phyloP scores from a whole-genome alignment of 2,113 vertebrate genomes.

The Ammodytes marinus region DNA sequence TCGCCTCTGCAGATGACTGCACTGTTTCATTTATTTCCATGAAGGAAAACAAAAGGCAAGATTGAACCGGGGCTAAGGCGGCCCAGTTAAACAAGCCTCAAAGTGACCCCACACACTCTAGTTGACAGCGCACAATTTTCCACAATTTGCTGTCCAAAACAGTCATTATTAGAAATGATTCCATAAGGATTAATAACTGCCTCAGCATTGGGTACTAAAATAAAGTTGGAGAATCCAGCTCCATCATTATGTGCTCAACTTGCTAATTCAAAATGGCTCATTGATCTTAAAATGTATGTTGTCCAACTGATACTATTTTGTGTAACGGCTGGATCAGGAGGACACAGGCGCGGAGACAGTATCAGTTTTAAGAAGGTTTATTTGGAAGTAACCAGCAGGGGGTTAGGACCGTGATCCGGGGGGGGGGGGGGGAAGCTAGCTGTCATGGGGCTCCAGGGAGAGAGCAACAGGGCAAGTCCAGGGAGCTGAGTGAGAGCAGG shows the following conservation, averaged over 20 bases:
- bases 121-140: constrained; percentile 49
- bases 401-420: no score
- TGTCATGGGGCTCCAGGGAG: no score
- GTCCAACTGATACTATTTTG: background rate
- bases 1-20: constrained; percentile 79
- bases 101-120: constrained; percentile 69
- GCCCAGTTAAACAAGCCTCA: constrained; percentile 64
- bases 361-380: no score
- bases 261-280: constrained; percentile 16
- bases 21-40: constrained; percentile 81
- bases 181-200: constrained; percentile 49
- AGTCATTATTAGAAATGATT: constrained; percentile 56
- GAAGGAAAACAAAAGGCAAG: constrained; percentile 77
- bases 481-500: no score
- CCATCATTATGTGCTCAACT: background rate
- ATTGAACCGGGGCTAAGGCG: constrained; percentile 74
- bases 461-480: no score
- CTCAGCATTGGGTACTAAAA: constrained; percentile 37
- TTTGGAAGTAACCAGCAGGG: no score
- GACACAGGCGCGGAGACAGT: no score
- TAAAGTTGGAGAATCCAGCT: constrained; percentile 6
- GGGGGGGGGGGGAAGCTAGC: no score
- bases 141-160: constrained; percentile 30
- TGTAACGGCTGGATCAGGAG: background rate
- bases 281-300: constrained; percentile 5